Evolutionary conservation across 2,113 vertebrate species (phyloP), one percentile per base, ranked within the genome.

Genomic region (Hypocryptadius cinnamomeus): DNA sequence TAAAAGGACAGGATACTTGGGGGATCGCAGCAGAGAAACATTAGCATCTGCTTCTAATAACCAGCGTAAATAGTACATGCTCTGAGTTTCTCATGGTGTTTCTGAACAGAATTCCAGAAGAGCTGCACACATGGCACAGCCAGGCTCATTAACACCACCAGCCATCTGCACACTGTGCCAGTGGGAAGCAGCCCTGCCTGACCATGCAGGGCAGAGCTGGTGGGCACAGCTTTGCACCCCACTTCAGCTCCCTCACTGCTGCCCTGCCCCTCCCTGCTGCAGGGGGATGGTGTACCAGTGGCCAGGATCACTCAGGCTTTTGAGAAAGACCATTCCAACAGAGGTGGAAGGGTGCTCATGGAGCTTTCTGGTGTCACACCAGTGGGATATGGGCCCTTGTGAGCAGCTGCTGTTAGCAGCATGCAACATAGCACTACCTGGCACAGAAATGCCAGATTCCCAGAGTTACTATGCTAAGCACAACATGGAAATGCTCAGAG

Each of bases 1-100:
- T 96, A 97, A 97, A 97, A 97, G 97, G 96, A 96, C 92, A 97
- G 97, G 96, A 97, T 93, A 93, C 94, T 96, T 96, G 94, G 94
- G 96, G 90, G 94, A 97, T 96, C 73, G 33, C 92, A 93, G 94
- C 93, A 94, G 91, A 96, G 95, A 93, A 96, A 94, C 86, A 65
- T 77, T 87, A 93, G 51, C 96, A 97, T 97, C 96, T 97, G 97
- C 91, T 97, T 96, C 88, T 86, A 94, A 96, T 97, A 93, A 94
- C 35, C 86, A 93, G 88, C 9, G 1, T 92, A 96, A 97, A 95
- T 95, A 95, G 84, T 94, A 92, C 94, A 96, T 92, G 85, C 87
- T 91, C 88, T 39, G 84, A 95, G 94, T 94, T 96, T 97, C 96
- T 95, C 88, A 96, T 96, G 92, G 90, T 91, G 94, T 96, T 95